Evolutionary conservation across 2,113 vertebrate genomes (phyloP), one percentile per base, ranked within the genome.

Genomic region (Caloenas nicobarica): DNA sequence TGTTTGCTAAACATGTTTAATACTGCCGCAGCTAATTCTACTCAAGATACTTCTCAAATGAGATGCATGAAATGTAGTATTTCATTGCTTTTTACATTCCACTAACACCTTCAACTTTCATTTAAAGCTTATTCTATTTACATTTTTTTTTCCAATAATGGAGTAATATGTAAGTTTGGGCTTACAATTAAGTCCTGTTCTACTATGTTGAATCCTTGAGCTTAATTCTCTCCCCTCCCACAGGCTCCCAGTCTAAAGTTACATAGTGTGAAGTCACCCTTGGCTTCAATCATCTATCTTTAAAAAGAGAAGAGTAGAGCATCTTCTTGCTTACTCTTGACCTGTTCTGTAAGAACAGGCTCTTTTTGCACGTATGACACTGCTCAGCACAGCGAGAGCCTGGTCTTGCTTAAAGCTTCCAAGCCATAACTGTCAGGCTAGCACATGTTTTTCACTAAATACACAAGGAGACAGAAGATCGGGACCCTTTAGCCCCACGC

Each of bases 401-500:
- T 0, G 1, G n/a, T 25, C 13, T 62, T 62, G 22, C 53, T 42
- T 17, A 69, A 61, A 79, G 70, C 29, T 84, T 81, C 69, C 34
- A 31, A 50, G 38, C 19, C 48, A 2, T 8, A 44, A 34, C 1
- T 10, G 18, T 36, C 34, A 70, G 0, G 31, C 22, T 23, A 40
- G 71, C 29, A 85, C 0, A 0, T 8, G 26, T 18, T 61, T 76
- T 42, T 48, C 74, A 33, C 26, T 36, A 78, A 28, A n/a, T 24
- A 22, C 38, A 83, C 21, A 29, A 38, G 38, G 24, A 73, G 24
- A 80, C 1, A 16, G 16, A 40, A 4, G 5, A 74, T 13, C 2
- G 0, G 42, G 42, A 36, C 5, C 13, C 31, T 19, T 24, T 17
- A 80, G 1, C 3, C 7, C 48, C 3, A 0, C 6, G 5, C 5